A percentile compares a stretch with the other conserved stretches of the same genome.
Conservation (phyloP, 2,797 vertebrate species). For the Cynopterus sphinx region DNA sequence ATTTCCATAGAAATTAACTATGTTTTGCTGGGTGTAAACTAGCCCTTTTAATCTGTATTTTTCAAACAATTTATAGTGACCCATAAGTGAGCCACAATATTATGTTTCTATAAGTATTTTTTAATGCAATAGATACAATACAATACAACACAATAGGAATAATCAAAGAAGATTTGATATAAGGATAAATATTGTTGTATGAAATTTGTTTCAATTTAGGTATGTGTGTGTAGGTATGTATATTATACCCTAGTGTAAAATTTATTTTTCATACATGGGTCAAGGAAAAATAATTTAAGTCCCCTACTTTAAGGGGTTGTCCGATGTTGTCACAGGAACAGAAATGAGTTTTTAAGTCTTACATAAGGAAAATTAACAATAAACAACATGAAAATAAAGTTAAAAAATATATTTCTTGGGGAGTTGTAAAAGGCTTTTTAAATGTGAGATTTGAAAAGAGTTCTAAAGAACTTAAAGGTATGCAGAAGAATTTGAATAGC, state of each 20-base stretch:
- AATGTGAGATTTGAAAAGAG: neutral
- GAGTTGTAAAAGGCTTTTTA: neutral
- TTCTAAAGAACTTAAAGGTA: neutral
- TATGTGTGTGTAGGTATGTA: neutral
- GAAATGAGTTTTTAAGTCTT: neutral
- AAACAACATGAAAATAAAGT: neutral
- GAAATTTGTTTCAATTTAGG: neutral
- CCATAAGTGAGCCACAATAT: neutral
- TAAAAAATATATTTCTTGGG: neutral
- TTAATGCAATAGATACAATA: neutral
- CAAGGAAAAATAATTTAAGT: neutral
- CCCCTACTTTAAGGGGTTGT: neutral
- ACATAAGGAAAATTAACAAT: neutral
- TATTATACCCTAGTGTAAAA: neutral
- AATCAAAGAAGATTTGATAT: neutral
- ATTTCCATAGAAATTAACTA: neutral
- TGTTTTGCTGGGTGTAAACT: neutral
- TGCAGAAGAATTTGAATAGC: neutral
- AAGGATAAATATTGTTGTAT: neutral
- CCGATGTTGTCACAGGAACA: neutral
- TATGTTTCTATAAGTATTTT: neutral
- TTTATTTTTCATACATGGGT: neutral
- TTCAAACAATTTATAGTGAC: neutral
- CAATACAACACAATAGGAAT: neutral
- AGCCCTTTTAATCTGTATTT: neutral